Conservation (phyloP, 2,113 vertebrate genomes). For the Ceyx cyanopectus region DNA sequence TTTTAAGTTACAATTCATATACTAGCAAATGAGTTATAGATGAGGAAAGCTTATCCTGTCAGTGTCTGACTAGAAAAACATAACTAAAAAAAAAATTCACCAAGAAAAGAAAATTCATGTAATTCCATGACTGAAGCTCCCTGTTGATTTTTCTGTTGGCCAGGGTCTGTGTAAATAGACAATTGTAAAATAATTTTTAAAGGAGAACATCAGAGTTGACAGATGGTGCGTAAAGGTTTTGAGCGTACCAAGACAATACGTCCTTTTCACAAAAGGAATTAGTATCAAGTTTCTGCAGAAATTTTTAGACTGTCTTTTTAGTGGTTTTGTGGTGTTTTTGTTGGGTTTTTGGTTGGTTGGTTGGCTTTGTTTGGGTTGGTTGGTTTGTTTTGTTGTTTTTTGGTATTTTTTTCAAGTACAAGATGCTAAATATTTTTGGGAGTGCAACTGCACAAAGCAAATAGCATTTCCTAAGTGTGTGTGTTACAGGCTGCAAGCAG, state of each 20-base stretch:
- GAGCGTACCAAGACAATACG: neutral
- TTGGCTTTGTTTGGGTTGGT: too few species aligned
- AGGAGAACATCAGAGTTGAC: neutral
- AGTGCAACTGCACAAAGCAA: neutral
- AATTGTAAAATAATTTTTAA: neutral
- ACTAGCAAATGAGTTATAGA: neutral
- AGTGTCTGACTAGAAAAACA: neutral
- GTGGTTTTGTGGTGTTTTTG: neutral
- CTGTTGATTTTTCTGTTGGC: neutral
- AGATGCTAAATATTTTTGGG: rapidly evolving
- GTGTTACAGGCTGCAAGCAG: neutral
- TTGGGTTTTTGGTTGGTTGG: neutral
- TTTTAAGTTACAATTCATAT: neutral
- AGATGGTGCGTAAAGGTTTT: neutral
- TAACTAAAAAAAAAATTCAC: neutral
- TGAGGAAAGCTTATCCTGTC: neutral
- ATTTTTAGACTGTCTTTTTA: neutral
- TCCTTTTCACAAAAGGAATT: neutral
- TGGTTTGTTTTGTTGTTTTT: too few species aligned
- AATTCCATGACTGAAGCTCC: neutral
- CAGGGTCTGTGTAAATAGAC: neutral
- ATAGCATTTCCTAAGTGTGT: neutral
- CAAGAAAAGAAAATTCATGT: neutral
- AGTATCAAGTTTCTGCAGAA: neutral
- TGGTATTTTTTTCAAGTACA: neutral